These are phyloP conservation scores for Leptonema lineaticorne DNA, from an alignment of 1,140 invertebrate genomes.

Conservation along the genomic window DNA sequence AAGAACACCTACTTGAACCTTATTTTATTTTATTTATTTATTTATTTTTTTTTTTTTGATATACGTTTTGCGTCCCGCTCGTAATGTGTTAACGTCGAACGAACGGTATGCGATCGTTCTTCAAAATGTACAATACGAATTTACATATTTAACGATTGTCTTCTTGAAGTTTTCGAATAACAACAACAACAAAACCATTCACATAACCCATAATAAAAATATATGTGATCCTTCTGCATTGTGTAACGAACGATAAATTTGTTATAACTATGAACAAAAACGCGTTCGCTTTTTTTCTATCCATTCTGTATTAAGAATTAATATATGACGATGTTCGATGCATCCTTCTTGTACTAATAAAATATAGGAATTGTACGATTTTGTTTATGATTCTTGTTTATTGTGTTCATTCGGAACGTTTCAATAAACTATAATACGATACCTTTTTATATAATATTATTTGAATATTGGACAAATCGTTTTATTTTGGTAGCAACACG, in stretches of 20 bases:
- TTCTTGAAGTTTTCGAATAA: neutral
- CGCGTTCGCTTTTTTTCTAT: neutral
- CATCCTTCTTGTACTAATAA: neutral
- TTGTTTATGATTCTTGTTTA: neutral
- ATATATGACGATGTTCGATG: neutral
- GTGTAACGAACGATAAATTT: neutral
- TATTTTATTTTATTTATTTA: no score
- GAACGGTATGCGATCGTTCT: neutral
- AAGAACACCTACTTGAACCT: no score
- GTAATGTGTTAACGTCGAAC: slow-evolving; percentile 1
- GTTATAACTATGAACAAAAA: neutral
- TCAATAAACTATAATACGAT: no score
- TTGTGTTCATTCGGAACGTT: no score
- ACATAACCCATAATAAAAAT: neutral
- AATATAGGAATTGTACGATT: neutral
- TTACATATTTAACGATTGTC: slow-evolving; percentile 14
- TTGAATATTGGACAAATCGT: no score
- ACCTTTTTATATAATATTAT: no score
- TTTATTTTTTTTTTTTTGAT: no score
- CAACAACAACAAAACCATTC: neutral
- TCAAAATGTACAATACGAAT: slow-evolving; percentile 1
- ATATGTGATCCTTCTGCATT: neutral
- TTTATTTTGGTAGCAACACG: no score
- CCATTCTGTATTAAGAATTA: no score
- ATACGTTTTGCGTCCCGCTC: no score